phyloP scores from a whole-genome alignment of 2,888 invertebrate genomes.

The Yponomeuta evonymella region DNA sequence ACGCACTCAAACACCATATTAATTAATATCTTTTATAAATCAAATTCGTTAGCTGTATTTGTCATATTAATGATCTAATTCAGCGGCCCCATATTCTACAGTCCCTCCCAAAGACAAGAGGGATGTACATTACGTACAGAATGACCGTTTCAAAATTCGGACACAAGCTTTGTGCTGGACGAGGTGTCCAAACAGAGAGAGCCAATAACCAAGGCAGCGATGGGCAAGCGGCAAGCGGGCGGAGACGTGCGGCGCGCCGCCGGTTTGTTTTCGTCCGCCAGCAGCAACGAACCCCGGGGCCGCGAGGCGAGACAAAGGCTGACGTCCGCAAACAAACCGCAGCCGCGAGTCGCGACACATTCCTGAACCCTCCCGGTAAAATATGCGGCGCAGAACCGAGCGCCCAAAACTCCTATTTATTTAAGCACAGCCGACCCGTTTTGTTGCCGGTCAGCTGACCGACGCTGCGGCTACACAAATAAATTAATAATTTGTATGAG shows the following conservation, averaged over 20 bases:
- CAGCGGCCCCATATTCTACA: too few relatives aligned
- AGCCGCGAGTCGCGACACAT: slow-evolving; percentile 2
- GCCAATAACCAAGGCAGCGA: background rate
- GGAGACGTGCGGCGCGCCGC: background rate
- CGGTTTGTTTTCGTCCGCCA: background rate
- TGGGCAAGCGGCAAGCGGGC: background rate
- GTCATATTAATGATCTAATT: too few relatives aligned
- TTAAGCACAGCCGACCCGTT: background rate
- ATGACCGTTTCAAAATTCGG: too few relatives aligned
- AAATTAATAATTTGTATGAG: background rate
- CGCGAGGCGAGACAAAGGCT: slow-evolving; percentile 3
- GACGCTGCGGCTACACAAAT: slow-evolving; percentile 2
- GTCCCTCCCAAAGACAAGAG: too few relatives aligned
- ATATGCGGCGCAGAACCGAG: too few relatives aligned
- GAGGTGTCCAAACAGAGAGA: slow-evolving; percentile 3
- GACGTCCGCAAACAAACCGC: background rate
- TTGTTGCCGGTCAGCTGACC: slow-evolving; percentile 10
- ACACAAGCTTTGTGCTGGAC: background rate
- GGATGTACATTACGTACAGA: background rate
- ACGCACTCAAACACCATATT: too few relatives aligned
- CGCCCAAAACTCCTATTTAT: too few relatives aligned
- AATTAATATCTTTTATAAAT: too few relatives aligned
- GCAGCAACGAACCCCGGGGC: background rate
- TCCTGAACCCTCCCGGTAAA: background rate
- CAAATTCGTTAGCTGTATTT: too few relatives aligned